Conservation (phyloP, 2,888 invertebrate species). For the Poecilobothrus nobilitatus region DNA sequence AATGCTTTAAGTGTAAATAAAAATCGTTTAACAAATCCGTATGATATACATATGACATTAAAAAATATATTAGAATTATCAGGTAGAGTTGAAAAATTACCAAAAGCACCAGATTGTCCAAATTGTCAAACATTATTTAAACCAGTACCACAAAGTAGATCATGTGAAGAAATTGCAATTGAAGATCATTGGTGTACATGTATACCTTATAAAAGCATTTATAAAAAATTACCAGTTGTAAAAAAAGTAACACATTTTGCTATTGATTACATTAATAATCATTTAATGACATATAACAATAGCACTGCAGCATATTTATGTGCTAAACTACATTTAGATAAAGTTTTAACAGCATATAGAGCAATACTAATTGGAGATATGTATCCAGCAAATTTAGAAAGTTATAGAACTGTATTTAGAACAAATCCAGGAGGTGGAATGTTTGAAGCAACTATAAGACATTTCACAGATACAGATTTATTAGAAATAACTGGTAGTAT, state of each 20-base stretch:
- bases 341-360: constrained; percentile 49
- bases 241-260: constrained; percentile 45
- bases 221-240: constrained; percentile 46
- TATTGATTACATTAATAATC: constrained; percentile 36
- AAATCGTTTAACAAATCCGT: constrained; percentile 62
- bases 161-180: constrained; percentile 60
- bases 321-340: constrained; percentile 47
- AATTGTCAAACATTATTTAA: constrained; percentile 58
- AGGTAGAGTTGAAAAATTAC: constrained; percentile 38
- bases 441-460: constrained; percentile 61
- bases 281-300: constrained; percentile 32
- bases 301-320: constrained; percentile 44
- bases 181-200: constrained; percentile 72
- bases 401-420: constrained; percentile 60
- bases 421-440: constrained; percentile 59
- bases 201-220: constrained; percentile 46
- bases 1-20: constrained; percentile 53
- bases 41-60: constrained; percentile 65
- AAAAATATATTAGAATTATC: constrained; percentile 53
- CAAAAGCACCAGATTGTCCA: constrained; percentile 50
- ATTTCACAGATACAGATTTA: constrained; percentile 34
- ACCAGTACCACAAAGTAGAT: constrained; percentile 51
- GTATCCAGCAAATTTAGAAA: constrained; percentile 28
- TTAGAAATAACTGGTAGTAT: constrained; percentile 51
- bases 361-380: constrained; percentile 23